Conservation (phyloP, 2,113 vertebrate genomes). For the Lampris megalopsis region DNA sequence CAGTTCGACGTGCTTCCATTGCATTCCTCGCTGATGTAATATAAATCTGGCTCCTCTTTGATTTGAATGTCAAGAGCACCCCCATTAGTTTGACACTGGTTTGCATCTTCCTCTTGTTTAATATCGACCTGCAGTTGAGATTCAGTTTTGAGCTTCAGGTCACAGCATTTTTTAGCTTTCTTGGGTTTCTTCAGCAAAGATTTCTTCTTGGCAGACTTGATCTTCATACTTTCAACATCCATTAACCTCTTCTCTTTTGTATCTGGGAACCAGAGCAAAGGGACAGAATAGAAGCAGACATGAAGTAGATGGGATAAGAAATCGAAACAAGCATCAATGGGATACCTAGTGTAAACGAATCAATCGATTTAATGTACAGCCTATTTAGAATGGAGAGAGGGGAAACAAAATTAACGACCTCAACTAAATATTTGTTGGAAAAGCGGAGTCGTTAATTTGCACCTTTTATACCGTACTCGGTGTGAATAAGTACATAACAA, state of each 20-base stretch:
- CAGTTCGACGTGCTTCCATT: neutral
- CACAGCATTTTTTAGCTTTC: constrained; percentile 6
- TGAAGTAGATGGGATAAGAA: neutral
- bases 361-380: too few species aligned
- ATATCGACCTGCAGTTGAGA: constrained; percentile 4
- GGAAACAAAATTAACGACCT: too few species aligned
- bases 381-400: too few species aligned
- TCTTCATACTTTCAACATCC: constrained; percentile 49
- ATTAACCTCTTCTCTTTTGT: neutral
- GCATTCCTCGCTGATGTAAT: constrained; percentile 51
- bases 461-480: too few species aligned
- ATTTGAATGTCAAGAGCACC: constrained; percentile 49
- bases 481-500: too few species aligned
- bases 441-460: too few species aligned
- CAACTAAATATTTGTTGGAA: too few species aligned
- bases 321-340: too few species aligned
- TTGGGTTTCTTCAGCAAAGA: constrained; percentile 17
- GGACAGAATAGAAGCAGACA: neutral
- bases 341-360: too few species aligned
- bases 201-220: constrained; percentile 47
- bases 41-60: constrained; percentile 74
- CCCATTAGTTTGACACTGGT: constrained; percentile 29
- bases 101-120: constrained; percentile 20
- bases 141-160: constrained; percentile 47
- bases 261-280: constrained; percentile 30